These are phyloP conservation scores for Flexamia atlantica DNA, from an alignment of 2,888 invertebrate genomes.

Conservation along the genomic window DNA sequence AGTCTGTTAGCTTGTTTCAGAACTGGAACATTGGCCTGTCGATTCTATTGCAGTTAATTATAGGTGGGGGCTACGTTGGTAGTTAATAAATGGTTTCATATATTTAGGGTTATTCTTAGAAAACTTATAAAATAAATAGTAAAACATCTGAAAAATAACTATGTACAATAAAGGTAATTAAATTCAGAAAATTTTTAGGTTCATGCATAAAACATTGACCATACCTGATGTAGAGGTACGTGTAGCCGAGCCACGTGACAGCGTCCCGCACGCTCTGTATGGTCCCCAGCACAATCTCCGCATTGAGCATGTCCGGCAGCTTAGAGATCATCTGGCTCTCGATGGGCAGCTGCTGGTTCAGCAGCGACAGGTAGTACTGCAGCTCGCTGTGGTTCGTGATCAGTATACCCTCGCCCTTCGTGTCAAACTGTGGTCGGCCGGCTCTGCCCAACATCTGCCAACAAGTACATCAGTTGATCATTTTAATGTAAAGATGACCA, in stretches of 20 bases:
- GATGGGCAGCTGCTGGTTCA: constrained; percentile 99
- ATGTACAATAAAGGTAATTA: too few species aligned
- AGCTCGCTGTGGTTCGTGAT: constrained; percentile 99
- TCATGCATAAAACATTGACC: too few species aligned
- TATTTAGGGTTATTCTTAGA: too few species aligned
- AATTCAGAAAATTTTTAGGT: too few species aligned
- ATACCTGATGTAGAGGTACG: constrained; percentile 91
- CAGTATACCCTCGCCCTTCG: constrained; percentile 96
- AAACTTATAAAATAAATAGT: too few species aligned
- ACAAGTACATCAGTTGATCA: not conserved
- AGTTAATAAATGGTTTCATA: too few species aligned
- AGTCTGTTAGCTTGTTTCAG: too few species aligned
- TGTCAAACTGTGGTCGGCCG: constrained; percentile 98
- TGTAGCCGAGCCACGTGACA: constrained; percentile 96
- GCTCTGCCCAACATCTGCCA: constrained; percentile 95
- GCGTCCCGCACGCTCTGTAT: constrained; percentile 94
- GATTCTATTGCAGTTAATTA: too few species aligned
- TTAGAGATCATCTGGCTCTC: constrained; percentile 97
- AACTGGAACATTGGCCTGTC: too few species aligned
- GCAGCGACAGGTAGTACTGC: constrained; percentile 97
- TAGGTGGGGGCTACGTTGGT: too few species aligned
- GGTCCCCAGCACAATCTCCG: constrained; percentile 97
- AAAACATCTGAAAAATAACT: too few species aligned
- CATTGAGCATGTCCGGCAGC: constrained; percentile 97
- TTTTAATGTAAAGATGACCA: too few species aligned